phyloP scores from a whole-genome alignment of 2,797 vertebrate species.

The Falco biarmicus region DNA sequence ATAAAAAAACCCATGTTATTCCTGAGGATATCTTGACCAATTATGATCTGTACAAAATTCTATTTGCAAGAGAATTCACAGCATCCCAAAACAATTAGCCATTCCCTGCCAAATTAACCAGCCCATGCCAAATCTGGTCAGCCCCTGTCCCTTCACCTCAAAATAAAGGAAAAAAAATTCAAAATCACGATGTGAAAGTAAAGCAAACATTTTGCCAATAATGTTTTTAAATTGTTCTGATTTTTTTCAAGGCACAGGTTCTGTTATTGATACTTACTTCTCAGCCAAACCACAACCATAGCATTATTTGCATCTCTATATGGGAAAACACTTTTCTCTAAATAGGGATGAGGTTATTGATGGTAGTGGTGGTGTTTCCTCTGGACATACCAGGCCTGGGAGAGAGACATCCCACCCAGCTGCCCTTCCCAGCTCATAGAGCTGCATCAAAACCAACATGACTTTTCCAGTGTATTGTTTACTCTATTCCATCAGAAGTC shows the following conservation, averaged over 20 bases:
- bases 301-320: neutral
- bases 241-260: neutral
- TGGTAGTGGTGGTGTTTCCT: neutral
- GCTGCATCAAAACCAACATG: neutral
- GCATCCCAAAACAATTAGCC: neutral
- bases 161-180: neutral
- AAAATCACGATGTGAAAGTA: neutral
- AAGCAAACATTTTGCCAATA: neutral
- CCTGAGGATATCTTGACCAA: neutral
- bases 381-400: neutral
- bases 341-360: neutral
- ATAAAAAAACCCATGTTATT: neutral
- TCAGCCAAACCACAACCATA: neutral
- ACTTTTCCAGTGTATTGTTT: neutral
- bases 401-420: neutral
- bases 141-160: fast-evolving
- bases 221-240: neutral
- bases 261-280: neutral
- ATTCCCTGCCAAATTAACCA: neutral
- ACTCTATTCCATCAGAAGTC: neutral
- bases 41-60: neutral
- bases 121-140: neutral
- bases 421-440: neutral
- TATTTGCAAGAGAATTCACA: neutral
- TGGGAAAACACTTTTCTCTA: neutral